phyloP scores from a whole-genome alignment of 2,113 vertebrate genomes.

The Rattus norvegicus region GRCr8 NC_086020.1:85403501-85404000 shows the following conservation, averaged over 20 bases:
- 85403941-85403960: neutral
- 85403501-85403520: neutral
- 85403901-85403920: neutral
- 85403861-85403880: neutral
- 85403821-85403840: neutral
- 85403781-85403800: too few species aligned
- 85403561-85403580: neutral
- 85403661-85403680: too few species aligned
- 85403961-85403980: neutral
- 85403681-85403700: neutral
- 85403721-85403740: neutral
- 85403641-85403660: neutral
- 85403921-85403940: neutral
- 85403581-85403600: neutral
- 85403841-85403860: fast-evolving
- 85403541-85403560: too few species aligned
- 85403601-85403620: neutral
- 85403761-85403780: neutral
- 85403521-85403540: neutral
- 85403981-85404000: neutral
- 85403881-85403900: neutral
- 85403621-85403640: too few species aligned
- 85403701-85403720: neutral
- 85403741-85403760: too few species aligned
- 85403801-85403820: neutral